A percentile compares a stretch with the other conserved stretches of the same genome.
Evolutionary conservation across 2,888 invertebrate genomes (phyloP).

Genomic region (Parasteatoda lunata): DNA sequence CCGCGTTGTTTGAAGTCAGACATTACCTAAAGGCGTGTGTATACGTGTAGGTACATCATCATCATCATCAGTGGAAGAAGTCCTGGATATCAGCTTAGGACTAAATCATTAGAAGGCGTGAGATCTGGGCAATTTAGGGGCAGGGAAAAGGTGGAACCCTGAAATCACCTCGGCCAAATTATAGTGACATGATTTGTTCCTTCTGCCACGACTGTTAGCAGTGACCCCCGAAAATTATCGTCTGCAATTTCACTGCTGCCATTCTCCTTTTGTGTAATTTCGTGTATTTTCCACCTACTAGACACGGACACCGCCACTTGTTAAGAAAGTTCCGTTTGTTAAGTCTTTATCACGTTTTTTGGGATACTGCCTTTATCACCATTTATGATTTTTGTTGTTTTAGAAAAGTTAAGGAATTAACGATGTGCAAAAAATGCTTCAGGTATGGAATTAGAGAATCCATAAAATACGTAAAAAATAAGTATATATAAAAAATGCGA

Average conservation of each 20-base stretch:
- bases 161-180: constrained; percentile 60
- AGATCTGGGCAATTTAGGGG: constrained; percentile 55
- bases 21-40: constrained; percentile 57
- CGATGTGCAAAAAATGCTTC: too few species aligned
- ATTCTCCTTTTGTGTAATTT: constrained; percentile 36
- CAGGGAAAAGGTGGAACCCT: constrained; percentile 54
- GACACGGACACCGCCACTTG: constrained; percentile 39
- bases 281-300: constrained; percentile 30
- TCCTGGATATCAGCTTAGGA: background rate
- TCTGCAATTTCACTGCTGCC: background rate
- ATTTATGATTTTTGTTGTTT: too few species aligned
- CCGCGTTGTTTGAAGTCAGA: constrained; percentile 33
- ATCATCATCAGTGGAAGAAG: constrained; percentile 21
- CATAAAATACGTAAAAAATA: too few species aligned
- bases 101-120: constrained; percentile 58
- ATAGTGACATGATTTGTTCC: constrained; percentile 57
- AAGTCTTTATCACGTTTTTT: background rate
- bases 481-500: too few species aligned
- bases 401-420: too few species aligned
- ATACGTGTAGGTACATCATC: constrained; percentile 19
- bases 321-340: constrained; percentile 8
- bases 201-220: constrained; percentile 18
- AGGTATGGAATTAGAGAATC: too few species aligned
- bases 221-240: constrained; percentile 46
- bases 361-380: too few species aligned